These are phyloP conservation scores for Aurelia sp. DNA, from an alignment of 30 jellyfish, hydroid and myxozoan species.

Conservation along the genomic window DNA sequence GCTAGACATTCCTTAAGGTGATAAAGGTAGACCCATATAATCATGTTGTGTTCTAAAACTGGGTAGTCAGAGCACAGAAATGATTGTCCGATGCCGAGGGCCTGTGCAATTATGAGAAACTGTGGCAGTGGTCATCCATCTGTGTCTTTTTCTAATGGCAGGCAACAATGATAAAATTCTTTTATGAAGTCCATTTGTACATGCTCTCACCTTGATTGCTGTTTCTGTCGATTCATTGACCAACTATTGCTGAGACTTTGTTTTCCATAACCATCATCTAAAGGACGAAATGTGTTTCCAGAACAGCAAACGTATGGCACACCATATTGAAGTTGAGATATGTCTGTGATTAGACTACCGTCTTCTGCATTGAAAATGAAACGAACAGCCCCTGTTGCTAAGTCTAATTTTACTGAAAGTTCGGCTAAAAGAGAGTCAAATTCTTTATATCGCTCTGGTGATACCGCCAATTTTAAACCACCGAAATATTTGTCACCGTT, in stretches of 20 bases:
- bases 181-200: too few species aligned
- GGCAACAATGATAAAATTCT: too few species aligned
- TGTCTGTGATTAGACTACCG: slow-evolving; percentile 89
- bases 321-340: slow-evolving; percentile 95
- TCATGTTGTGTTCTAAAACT: too few species aligned
- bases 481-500: slow-evolving; percentile 94
- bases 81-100: too few species aligned
- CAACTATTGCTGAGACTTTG: slow-evolving; percentile 66
- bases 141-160: too few species aligned
- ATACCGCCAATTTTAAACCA: slow-evolving; percentile 95
- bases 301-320: slow-evolving; percentile 96
- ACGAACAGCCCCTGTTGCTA: slow-evolving; percentile 97
- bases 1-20: too few species aligned
- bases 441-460: slow-evolving; percentile 91
- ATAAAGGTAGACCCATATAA: too few species aligned
- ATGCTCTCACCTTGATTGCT: slow-evolving; percentile 56
- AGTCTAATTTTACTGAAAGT: slow-evolving; percentile 83
- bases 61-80: too few species aligned
- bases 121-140: too few species aligned
- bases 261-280: slow-evolving; percentile 95
- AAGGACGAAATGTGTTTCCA: slow-evolving; percentile 83
- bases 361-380: slow-evolving; percentile 91
- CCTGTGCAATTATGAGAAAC: too few species aligned
- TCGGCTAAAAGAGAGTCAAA: slow-evolving; percentile 93
- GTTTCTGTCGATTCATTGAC: slow-evolving; percentile 75